Percentiles rank a stretch among this genome's conserved stretches.
Evolutionary conservation across 2,888 invertebrate species (phyloP).

Genomic region (Coelinius sp.): DNA sequence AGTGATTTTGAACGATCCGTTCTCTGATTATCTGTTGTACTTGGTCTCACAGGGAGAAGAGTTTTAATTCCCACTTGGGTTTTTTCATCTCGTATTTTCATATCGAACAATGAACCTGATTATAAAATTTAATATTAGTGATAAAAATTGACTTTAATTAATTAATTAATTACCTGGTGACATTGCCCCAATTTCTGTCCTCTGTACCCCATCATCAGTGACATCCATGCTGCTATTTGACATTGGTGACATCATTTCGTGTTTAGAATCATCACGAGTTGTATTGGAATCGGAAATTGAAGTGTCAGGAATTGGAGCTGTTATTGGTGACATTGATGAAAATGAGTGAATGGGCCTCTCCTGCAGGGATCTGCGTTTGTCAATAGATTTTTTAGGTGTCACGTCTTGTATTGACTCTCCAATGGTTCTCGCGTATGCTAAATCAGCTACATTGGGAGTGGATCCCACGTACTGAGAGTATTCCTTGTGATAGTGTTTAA

Average conservation of each 20-base stretch:
- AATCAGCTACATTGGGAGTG: conserved; percentile 88
- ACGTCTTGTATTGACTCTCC: conserved; percentile 74
- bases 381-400: conserved; percentile 62
- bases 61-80: conserved; percentile 72
- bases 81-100: conserved; percentile 67
- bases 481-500: conserved; percentile 94
- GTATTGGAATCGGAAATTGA: conserved; percentile 28
- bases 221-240: conserved; percentile 55
- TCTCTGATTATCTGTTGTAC: conserved; percentile 41
- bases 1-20: conserved; percentile 58
- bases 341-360: conserved; percentile 51
- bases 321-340: conserved; percentile 44
- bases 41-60: conserved; percentile 70
- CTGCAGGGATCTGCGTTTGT: conserved; percentile 51
- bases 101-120: conserved; percentile 60
- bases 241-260: conserved; percentile 55
- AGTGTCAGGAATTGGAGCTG: conserved; percentile 46
- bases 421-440: conserved; percentile 85
- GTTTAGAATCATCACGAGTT: conserved; percentile 45
- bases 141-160: too few relatives aligned
- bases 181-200: conserved; percentile 61
- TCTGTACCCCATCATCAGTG: conserved; percentile 56
- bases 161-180: conserved; percentile 59
- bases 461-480: conserved; percentile 82
- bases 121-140: too few relatives aligned